Percentiles rank a stretch among this genome's conserved stretches.
These are phyloP conservation scores for Coenobita brevimanus DNA, from an alignment of 1,140 invertebrate species.

Conservation along the genomic window DNA sequence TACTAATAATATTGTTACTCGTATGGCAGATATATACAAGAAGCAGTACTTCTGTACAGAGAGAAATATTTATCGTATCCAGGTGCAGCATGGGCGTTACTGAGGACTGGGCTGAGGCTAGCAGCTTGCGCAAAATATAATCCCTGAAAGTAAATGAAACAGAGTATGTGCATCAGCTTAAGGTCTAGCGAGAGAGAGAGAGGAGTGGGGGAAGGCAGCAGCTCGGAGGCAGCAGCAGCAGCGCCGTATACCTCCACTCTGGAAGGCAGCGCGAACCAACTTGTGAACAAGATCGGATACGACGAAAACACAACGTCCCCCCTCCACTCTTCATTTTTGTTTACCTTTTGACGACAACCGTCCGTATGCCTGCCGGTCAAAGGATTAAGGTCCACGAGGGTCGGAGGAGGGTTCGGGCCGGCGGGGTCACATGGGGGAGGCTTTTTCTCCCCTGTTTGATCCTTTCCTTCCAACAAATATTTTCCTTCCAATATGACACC, in stretches of 20 bases:
- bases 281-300: conserved; percentile 52
- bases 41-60: no score
- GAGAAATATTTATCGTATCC: conserved; percentile 8
- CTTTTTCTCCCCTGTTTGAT: conserved; percentile 51
- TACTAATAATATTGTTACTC: no score
- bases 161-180: conserved; percentile 53
- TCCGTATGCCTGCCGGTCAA: conserved; percentile 48
- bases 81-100: background rate
- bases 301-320: conserved; percentile 36
- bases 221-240: conserved; percentile 24
- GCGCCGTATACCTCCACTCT: no score
- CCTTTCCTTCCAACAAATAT: conserved; percentile 57
- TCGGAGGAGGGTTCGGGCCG: conserved; percentile 11
- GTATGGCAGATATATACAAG: no score
- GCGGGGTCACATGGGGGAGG: conserved; percentile 40
- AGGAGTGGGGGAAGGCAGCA: conserved; percentile 32
- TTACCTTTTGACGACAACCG: conserved; percentile 52
- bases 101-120: background rate
- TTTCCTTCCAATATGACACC: conserved; percentile 57
- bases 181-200: conserved; percentile 18
- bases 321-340: conserved; percentile 28
- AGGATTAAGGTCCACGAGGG: conserved; percentile 40
- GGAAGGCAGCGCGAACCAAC: conserved; percentile 17
- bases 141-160: conserved; percentile 36
- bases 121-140: conserved; percentile 12